These are phyloP conservation scores for Podargus strigoides DNA, from an alignment of 2,797 vertebrate genomes.

Conservation along the genomic window DNA sequence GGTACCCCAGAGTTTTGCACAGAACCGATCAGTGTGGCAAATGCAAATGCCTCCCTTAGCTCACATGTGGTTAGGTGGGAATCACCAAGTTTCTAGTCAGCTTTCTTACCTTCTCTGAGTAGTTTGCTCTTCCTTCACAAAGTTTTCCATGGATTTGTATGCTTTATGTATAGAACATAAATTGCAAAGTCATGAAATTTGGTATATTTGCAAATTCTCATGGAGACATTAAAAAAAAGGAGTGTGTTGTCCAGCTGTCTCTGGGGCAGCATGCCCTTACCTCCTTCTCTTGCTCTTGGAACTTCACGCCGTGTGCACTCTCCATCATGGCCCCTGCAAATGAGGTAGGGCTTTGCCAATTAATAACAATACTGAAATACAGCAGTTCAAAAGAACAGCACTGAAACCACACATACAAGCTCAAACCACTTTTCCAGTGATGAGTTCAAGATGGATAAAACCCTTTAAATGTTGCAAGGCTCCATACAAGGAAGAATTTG, in stretches of 20 bases:
- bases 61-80: rapidly evolving
- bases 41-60: neutral
- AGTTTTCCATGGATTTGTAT: neutral
- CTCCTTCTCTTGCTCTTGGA: neutral
- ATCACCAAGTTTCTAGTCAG: neutral
- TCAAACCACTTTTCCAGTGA: neutral
- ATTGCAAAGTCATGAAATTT: neutral
- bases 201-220: neutral
- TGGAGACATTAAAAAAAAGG: neutral
- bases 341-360: neutral
- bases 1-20: neutral
- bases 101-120: neutral
- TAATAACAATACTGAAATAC: neutral
- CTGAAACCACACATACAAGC: neutral
- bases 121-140: neutral
- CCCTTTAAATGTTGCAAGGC: neutral
- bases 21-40: neutral
- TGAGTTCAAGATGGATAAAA: conserved; percentile 17
- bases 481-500: neutral
- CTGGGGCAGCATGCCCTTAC: neutral
- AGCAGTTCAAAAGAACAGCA: neutral
- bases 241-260: neutral
- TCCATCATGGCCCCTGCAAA: neutral
- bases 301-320: neutral
- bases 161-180: neutral